Conservation (phyloP, 2,888 invertebrate genomes). For the Poecilus cupreus region DNA sequence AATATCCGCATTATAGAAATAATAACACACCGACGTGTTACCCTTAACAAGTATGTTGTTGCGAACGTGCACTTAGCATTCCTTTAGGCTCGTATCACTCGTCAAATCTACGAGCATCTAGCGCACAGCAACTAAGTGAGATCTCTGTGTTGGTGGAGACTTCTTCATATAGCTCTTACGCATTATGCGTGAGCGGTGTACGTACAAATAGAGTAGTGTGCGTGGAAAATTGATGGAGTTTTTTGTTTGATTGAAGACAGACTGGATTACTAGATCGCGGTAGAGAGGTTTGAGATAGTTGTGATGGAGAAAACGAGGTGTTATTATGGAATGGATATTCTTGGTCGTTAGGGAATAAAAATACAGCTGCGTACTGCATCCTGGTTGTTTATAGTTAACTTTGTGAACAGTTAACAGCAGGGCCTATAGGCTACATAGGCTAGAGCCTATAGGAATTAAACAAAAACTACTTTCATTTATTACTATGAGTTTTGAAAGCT, state of each 20-base stretch:
- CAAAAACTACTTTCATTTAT: too few species aligned
- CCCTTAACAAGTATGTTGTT: slow-evolving; percentile 23
- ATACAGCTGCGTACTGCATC: too few species aligned
- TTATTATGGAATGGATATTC: too few species aligned
- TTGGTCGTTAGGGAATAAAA: too few species aligned
- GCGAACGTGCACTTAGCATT: not conserved
- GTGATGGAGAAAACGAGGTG: not conserved
- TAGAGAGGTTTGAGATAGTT: not conserved
- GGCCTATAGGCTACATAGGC: too few species aligned
- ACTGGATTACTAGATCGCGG: not conserved
- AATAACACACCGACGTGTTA: not conserved
- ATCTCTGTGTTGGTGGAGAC: not conserved
- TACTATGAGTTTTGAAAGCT: too few species aligned
- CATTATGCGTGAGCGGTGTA: not conserved
- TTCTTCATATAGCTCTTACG: not conserved
- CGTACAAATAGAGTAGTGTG: not conserved
- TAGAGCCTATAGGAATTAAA: too few species aligned
- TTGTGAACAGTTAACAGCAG: too few species aligned
- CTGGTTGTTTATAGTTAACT: not conserved
- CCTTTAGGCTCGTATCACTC: not conserved
- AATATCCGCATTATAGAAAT: slow-evolving; percentile 12
- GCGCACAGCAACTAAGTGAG: not conserved
- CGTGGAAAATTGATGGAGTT: not conserved
- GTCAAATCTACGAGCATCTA: not conserved
- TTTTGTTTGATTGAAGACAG: slow-evolving; percentile 1